Evolutionary conservation across 2,797 vertebrate genomes (phyloP).

Genomic region (Sarcophilus harrisii): DNA sequence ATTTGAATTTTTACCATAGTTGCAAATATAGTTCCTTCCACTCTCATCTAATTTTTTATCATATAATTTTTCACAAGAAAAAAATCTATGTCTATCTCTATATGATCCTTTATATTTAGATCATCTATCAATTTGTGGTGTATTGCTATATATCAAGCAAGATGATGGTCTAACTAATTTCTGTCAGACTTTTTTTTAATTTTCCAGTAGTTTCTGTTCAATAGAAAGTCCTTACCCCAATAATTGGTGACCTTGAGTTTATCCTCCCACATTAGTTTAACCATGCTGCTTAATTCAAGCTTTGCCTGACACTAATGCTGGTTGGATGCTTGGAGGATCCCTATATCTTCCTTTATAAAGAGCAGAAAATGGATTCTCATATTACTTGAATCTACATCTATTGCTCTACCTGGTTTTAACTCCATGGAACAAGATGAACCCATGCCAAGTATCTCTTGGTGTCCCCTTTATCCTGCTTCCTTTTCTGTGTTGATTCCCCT

Average conservation of each 20-base stretch:
- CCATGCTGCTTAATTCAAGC: background rate
- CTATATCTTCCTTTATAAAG: background rate
- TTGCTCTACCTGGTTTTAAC: background rate
- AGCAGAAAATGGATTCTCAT: background rate
- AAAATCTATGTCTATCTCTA: too few species aligned
- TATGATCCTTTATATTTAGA: background rate
- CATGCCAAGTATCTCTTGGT: background rate
- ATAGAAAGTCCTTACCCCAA: background rate
- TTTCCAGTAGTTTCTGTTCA: background rate
- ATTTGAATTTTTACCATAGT: background rate
- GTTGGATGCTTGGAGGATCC: background rate
- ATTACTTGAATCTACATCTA: background rate
- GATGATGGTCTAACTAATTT: background rate
- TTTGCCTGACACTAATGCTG: background rate
- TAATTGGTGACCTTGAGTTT: background rate
- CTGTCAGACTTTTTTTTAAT: background rate
- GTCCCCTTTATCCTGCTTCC: background rate
- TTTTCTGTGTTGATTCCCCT: background rate
- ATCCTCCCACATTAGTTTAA: background rate
- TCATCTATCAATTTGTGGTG: background rate
- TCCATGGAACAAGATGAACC: background rate
- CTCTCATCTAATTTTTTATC: background rate
- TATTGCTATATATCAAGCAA: background rate
- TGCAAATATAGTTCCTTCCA: background rate
- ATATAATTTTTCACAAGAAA: background rate